Evolutionary conservation across 1,140 invertebrate species (phyloP), one percentile per base, ranked within the genome.

Genomic region (Magallana gigas): DNA sequence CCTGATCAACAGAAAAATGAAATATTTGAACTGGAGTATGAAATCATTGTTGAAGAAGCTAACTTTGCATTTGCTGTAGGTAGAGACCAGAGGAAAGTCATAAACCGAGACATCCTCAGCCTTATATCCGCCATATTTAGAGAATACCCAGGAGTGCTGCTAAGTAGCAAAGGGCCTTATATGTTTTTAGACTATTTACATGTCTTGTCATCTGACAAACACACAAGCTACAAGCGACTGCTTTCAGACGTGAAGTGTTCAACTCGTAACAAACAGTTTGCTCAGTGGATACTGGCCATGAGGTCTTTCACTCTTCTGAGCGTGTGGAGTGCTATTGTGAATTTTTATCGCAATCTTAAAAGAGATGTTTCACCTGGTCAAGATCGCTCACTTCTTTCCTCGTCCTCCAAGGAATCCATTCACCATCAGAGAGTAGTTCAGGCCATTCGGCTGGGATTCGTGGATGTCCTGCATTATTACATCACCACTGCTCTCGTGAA

Each of bases 141-240:
- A 84, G 94, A 95, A 88, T 95, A 94, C 88, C 94, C 94, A 23
- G 84, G 84, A 5, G 92, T 92, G 88, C 62, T 95, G 12, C 82
- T 93, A 9, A 92, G 92, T 88, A 89, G 91, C 7, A 91, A 91
- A 82, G 94, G 94, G 16, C 82, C 91, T 29, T 89, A 94, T 83
- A 62, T 94, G 58, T 94, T 95, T 87, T 88, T 95, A 7, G 92
- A 95, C 85, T 92, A 94, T 88, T 88, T 95, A 57, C 94, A 95
- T 87, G 92, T 92, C 18, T 84, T 95, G 9, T 90, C 93, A 57
- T 95, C 94, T n/a, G 92, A 92, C n/a, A 90, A 91, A 83, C 88
- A 90, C n/a, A 90, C 87, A 29, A 88, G 91, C 48, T 95, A 94
- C 87, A 94, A 93, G 86, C 90, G 89, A 64, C 85, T 95, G 8